Base-by-base conservation (phyloP, 2,888 invertebrate genomes). In the Eumerus sabulonum region DNA sequence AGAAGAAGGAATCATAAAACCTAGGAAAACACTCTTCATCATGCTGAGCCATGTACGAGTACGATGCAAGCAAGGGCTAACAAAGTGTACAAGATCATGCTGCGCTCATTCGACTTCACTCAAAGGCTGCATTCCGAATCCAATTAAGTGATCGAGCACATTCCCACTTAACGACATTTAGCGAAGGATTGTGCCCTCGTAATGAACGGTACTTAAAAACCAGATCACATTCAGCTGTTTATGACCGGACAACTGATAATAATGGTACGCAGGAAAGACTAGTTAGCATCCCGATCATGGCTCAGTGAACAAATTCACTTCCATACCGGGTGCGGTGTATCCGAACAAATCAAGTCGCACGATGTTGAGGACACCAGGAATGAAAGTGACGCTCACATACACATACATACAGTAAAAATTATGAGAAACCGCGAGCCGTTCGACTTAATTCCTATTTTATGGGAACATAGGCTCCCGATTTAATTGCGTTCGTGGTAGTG, bases 381-480 rank as follows among this genome's bases (percentile, higher is more conserved):
- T 64, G 57, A 64, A 79, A 63, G 51, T 73, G 63, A 59, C 63
- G 66, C 50, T 70, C 36, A 60, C 19, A 54, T 19, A 16, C 36
- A 16, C 38, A 9, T 27, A 27, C 27, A 27, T 27, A 12, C 35
- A 51, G 56, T 44, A 68, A 68, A 71, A 81, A 76, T 71, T 68
- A 81, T 76, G 72, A 81, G 62, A 67, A 67, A 74, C 62, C 67
- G 57, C 62, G 70, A 66, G 53, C 64, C 54, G 60, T 76, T 74
- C 53, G 60, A 71, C 73, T 76, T 70, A 76, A 81, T 73, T 76
- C 66, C 36, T 51, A 62, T 70, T 81, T 81, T 76, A 81, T 76
- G 81, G 73, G 76, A 81, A 81, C 76, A 81, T 71, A 81, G 70
- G 74, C 81, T 81, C 76, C 81, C 64, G 74, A 81, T 70, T 81